These are phyloP conservation scores for Ptiloglossa arizonensis DNA, from an alignment of 1,140 invertebrate species.

Conservation along the genomic window DNA sequence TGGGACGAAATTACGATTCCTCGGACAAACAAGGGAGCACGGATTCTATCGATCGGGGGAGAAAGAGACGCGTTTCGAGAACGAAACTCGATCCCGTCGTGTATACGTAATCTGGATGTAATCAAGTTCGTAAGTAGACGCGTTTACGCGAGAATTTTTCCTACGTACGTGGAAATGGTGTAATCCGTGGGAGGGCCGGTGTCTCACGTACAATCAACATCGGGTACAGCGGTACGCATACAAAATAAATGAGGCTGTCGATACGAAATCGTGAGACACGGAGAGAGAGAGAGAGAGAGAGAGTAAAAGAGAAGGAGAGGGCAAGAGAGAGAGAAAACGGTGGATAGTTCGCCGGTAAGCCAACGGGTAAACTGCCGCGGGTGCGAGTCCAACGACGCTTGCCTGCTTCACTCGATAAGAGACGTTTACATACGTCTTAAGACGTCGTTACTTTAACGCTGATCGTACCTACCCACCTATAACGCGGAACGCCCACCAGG, in stretches of 20 bases:
- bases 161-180: constrained; percentile 30
- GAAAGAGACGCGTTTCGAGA: no score
- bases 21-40: not conserved
- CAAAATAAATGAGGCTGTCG: constrained; percentile 42
- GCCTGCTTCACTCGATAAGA: constrained; percentile 63
- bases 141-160: constrained; percentile 31
- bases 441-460: constrained; percentile 56
- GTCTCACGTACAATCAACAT: constrained; percentile 69
- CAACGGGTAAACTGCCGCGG: constrained; percentile 51
- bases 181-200: constrained; percentile 66
- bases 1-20: not conserved
- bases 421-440: constrained; percentile 68
- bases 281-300: not conserved
- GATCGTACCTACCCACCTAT: constrained; percentile 51
- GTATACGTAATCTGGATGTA: constrained; percentile 45
- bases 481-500: constrained; percentile 40
- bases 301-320: not conserved
- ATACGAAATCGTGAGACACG: constrained; percentile 26
- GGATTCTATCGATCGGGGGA: not conserved
- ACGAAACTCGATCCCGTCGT: no score
- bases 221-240: constrained; percentile 65
- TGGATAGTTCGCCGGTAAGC: constrained; percentile 51
- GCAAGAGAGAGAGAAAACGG: constrained; percentile 6
- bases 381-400: constrained; percentile 51
- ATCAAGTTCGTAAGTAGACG: constrained; percentile 40